A percentile compares a stretch with the other conserved stretches of the same genome.
Conservation (phyloP, 2,888 invertebrate genomes). For the Fissipunctia ypsillon region DNA sequence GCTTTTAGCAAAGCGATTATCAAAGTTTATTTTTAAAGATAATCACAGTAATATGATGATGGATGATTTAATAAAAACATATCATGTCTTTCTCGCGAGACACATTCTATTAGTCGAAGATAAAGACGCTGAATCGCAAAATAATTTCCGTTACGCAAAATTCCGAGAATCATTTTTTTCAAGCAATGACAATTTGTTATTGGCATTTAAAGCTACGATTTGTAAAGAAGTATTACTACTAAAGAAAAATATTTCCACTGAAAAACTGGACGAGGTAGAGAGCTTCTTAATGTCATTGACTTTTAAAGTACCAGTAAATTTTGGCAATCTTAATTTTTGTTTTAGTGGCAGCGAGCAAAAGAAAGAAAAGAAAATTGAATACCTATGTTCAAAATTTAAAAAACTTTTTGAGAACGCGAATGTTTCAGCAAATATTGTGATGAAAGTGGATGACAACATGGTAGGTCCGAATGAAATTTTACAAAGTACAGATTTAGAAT, state of each 20-base stretch:
- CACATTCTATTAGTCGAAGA: constrained; percentile 25
- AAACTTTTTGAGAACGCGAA: constrained; percentile 19
- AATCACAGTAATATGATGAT: constrained; percentile 39
- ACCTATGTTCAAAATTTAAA: constrained; percentile 42
- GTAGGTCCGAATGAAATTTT: constrained; percentile 39
- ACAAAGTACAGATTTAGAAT: constrained; percentile 42
- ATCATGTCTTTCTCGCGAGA: constrained; percentile 50
- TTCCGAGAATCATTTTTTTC: constrained; percentile 42
- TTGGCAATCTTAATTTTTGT: constrained; percentile 47
- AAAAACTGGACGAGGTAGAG: constrained; percentile 18
- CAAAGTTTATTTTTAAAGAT: constrained; percentile 40
- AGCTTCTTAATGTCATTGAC: constrained; percentile 25
- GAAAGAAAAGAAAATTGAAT: constrained; percentile 26
- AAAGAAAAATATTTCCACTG: constrained; percentile 12
- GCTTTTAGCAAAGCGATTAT: constrained; percentile 45
- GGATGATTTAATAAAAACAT: constrained; percentile 52
- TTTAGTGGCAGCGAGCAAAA: constrained; percentile 29
- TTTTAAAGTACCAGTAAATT: constrained; percentile 51
- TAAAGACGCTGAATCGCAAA: not conserved
- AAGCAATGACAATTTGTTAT: constrained; percentile 35
- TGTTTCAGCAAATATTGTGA: constrained; percentile 21
- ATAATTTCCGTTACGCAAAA: constrained; percentile 21
- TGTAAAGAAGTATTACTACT: constrained; percentile 24
- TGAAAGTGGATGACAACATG: constrained; percentile 43
- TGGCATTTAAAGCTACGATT: constrained; percentile 31